Evolutionary conservation across 2,888 invertebrate species (phyloP), one percentile per base, ranked within the genome.

Genomic region (Atrina japonica): DNA sequence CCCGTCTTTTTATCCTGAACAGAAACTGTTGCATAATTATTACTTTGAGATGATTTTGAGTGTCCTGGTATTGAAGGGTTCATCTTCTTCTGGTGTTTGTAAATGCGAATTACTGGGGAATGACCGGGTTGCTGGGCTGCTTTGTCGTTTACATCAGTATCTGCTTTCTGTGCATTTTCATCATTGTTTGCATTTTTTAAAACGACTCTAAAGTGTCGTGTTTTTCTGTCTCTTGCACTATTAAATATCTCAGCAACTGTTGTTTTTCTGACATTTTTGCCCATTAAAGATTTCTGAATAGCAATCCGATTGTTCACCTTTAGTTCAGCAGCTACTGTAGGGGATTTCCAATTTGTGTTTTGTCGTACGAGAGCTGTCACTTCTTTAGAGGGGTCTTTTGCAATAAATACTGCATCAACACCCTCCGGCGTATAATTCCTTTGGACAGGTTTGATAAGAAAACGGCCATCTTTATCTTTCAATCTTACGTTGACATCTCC

Each of bases 221-320:
- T 74, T 53, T 78, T 75, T 49, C 85, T 61, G 40, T 83, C 81
- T 18, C 80, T 66, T 0, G 83, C 82, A 64, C 80, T 80, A 40
- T 73, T 70, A 69, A 82, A 82, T 6, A 85, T 83, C 45, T 85
- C 82, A 3, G 80, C 71, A 1, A 85, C 81, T 1, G 85, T 80
- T 18, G 80, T 78, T 47, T 83, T 74, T 50, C 78, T 85, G 5
- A 79, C 76, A 3, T 76, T 70, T n/a, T 81, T 71, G 3, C 85
- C 85, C 30, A 73, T 66, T 21, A 85, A 65, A 9, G 80, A 81
- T 69, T 82, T 85, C 65, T 83, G 81, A 35, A 85, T 85, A 9
- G 85, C 82, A 25, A 85, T 78, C 67, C 82, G 67, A 53, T 83
- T 85, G 66, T 81, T 83, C 14, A 83, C 77, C 69, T 85, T 85